Percentiles rank a stretch among this genome's conserved stretches.
These are phyloP conservation scores for Cheilosia soror DNA, from an alignment of 2,888 invertebrate species.

Conservation along the genomic window DNA sequence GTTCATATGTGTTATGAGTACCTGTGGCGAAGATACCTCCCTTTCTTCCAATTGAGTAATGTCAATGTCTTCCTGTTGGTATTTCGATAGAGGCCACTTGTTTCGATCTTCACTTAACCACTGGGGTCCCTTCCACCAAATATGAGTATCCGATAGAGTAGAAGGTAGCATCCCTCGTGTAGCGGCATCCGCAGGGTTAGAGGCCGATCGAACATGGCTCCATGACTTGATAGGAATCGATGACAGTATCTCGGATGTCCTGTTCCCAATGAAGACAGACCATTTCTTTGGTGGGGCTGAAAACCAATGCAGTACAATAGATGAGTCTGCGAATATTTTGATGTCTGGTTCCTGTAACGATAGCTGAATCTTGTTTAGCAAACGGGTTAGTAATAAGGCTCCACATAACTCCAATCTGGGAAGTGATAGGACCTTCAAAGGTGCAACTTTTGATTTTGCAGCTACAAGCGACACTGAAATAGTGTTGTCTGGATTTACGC, in stretches of 20 bases:
- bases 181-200: conserved; percentile 36
- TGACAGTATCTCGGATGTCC: conserved; percentile 24
- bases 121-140: conserved; percentile 40
- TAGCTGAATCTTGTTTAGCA: conserved; percentile 36
- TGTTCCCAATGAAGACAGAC: conserved; percentile 36
- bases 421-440: conserved; percentile 47
- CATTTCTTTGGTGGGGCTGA: conserved; percentile 33
- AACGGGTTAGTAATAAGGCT: conserved; percentile 36
- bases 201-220: conserved; percentile 24
- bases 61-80: conserved; percentile 1
- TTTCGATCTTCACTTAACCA: conserved; percentile 10
- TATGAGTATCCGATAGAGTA: not conserved
- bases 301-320: conserved; percentile 25
- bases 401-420: conserved; percentile 55
- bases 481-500: not conserved
- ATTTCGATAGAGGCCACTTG: conserved; percentile 17
- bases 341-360: conserved; percentile 32
- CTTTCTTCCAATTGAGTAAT: conserved; percentile 10
- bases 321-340: conserved; percentile 28
- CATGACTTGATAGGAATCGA: not conserved
- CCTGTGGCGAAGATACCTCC: not conserved
- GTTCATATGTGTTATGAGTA: conserved; percentile 4
- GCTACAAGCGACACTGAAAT: conserved; percentile 3
- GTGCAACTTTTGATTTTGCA: conserved; percentile 36
- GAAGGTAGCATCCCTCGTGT: conserved; percentile 33